phyloP scores from a whole-genome alignment of 1,140 invertebrate genomes.

The Macrosteles quadrilineatus region DNA sequence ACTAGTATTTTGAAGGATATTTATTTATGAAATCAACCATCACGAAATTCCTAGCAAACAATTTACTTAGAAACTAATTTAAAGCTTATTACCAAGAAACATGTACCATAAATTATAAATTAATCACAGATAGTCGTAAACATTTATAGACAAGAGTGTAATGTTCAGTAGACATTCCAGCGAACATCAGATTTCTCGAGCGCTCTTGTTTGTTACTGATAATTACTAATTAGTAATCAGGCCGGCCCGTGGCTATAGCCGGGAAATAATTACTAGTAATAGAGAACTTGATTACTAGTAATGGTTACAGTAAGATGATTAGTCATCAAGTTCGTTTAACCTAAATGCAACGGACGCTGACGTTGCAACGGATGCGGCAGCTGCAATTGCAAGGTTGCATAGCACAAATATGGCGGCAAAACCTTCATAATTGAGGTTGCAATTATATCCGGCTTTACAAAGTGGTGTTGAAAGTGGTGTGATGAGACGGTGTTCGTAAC shows the following conservation, averaged over 20 bases:
- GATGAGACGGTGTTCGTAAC: not conserved
- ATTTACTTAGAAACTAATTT: no score
- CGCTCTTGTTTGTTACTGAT: constrained; percentile 2
- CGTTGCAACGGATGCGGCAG: no score
- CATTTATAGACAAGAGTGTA: no score
- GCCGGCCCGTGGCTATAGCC: not conserved
- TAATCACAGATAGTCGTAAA: no score
- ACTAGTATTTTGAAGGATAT: no score
- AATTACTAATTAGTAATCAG: constrained; percentile 14
- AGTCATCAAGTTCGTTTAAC: constrained; percentile 1
- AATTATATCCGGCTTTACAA: constrained; percentile 11
- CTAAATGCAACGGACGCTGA: no score
- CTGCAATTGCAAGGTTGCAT: not conserved
- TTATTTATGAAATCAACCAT: no score
- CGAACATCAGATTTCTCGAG: not conserved
- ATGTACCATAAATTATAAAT: no score
- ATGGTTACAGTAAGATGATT: not conserved
- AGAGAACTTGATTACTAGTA: not conserved
- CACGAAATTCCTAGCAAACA: no score
- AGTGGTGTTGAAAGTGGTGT: not conserved
- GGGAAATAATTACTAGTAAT: constrained; percentile 3
- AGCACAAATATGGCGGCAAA: constrained; percentile 1
- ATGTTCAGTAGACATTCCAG: not conserved
- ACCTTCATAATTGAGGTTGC: constrained; percentile 3
- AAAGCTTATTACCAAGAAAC: no score